Evolutionary conservation across 2,113 vertebrate genomes (phyloP).

Genomic region (Calidris pugnax): DNA sequence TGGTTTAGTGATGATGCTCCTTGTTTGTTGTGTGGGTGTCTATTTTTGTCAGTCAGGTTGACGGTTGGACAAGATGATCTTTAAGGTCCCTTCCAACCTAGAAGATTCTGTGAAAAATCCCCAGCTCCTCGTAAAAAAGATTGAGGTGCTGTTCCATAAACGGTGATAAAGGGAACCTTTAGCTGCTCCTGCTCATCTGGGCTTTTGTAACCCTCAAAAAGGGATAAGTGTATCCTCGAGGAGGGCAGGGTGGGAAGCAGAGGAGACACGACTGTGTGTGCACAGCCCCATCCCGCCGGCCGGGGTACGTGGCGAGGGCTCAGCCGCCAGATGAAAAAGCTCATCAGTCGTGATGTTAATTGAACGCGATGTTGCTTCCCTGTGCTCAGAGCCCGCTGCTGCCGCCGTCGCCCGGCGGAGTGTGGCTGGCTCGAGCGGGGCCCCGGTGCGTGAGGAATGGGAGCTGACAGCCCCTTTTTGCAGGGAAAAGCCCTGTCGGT

Average conservation of each 20-base stretch:
- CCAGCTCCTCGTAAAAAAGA: neutral
- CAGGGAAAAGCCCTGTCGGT: neutral
- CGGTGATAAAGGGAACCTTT: neutral
- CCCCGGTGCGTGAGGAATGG: neutral
- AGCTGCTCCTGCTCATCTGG: neutral
- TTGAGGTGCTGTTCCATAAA: neutral
- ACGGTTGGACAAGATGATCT: too few relatives aligned
- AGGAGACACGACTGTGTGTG: neutral
- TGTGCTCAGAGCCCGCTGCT: neutral
- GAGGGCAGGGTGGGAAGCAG: neutral
- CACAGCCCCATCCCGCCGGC: neutral
- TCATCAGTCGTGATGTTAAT: neutral
- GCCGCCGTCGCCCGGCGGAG: neutral
- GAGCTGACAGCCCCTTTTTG: slow-evolving; percentile 35
- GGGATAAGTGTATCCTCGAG: neutral
- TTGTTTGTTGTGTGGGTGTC: too few relatives aligned
- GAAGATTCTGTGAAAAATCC: too few relatives aligned
- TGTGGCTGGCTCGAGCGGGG: neutral
- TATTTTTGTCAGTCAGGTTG: too few relatives aligned
- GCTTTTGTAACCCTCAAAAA: neutral
- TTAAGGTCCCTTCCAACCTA: too few relatives aligned
- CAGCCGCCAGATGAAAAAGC: neutral
- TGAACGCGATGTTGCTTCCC: neutral
- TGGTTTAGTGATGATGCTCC: too few relatives aligned
- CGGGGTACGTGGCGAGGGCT: fast-evolving